A percentile compares a stretch with the other conserved stretches of the same genome.
Conservation (phyloP, 2,888 invertebrate species). For the Digitonthophagus gazella region DNA sequence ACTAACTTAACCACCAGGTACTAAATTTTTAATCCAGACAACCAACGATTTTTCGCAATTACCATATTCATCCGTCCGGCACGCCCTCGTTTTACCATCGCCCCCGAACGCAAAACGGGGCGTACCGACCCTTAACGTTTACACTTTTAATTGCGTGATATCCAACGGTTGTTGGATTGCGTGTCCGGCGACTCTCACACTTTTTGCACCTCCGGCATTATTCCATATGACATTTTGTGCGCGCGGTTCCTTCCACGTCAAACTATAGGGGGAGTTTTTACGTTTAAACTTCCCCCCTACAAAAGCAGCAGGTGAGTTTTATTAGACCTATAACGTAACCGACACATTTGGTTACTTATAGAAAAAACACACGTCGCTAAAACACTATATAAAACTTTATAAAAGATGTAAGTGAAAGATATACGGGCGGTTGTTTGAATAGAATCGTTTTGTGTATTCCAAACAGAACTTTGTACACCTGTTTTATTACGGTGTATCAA, state of each 20-base stretch:
- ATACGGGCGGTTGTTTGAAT: too few species aligned
- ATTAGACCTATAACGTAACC: not conserved
- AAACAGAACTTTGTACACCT: too few species aligned
- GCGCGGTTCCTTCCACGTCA: too few species aligned
- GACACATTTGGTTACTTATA: too few species aligned
- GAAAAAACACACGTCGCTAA: too few species aligned
- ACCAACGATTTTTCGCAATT: too few species aligned
- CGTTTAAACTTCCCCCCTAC: not conserved
- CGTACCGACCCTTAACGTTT: not conserved
- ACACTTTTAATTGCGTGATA: not conserved
- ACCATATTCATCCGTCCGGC: not conserved
- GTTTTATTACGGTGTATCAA: not conserved
- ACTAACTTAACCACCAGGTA: too few species aligned
- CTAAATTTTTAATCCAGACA: too few species aligned
- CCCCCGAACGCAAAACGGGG: not conserved
- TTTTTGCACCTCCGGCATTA: not conserved
- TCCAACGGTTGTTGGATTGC: not conserved
- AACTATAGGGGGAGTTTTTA: too few species aligned
- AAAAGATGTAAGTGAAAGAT: too few species aligned
- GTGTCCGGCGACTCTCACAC: not conserved
- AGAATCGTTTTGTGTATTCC: too few species aligned
- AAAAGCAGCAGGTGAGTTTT: not conserved
- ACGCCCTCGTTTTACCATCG: not conserved
- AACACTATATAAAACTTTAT: too few species aligned
- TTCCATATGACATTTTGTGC: not conserved